Evolutionary conservation across 92 coral and sea anemone genomes (phyloP).

Genomic region (Palythoa grandis): DNA sequence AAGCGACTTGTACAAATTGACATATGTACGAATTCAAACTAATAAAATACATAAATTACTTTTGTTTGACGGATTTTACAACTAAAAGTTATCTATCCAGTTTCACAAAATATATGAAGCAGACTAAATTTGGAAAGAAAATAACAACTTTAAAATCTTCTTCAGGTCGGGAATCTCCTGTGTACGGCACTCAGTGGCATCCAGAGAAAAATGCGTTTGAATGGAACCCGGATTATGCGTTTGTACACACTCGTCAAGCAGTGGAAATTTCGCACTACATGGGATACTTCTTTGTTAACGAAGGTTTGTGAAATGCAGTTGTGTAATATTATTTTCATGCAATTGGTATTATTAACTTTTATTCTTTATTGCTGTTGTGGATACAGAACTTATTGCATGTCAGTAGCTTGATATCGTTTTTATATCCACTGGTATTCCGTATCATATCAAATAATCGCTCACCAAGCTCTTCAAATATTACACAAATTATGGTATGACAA

Average conservation of each 20-base stretch:
- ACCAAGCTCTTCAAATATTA: too few relatives aligned
- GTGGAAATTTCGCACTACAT: constrained; percentile 43
- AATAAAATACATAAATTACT: background rate
- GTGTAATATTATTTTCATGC: background rate
- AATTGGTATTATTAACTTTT: background rate
- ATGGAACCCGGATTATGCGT: constrained; percentile 35
- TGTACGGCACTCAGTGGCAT: constrained; percentile 37
- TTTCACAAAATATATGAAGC: background rate
- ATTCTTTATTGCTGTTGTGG: too few relatives aligned
- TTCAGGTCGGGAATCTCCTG: constrained; percentile 31
- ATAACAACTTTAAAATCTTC: background rate
- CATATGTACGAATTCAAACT: too few relatives aligned
- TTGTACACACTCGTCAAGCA: constrained; percentile 36
- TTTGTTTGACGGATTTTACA: background rate
- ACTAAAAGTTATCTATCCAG: background rate
- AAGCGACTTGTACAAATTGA: too few relatives aligned
- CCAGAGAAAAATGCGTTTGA: constrained; percentile 42
- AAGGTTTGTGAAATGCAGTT: constrained; percentile 25
- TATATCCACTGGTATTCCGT: too few relatives aligned
- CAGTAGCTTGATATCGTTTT: too few relatives aligned
- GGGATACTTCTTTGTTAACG: constrained; percentile 51
- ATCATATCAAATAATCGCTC: too few relatives aligned
- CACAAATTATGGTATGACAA: too few relatives aligned
- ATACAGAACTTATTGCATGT: too few relatives aligned
- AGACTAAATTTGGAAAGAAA: background rate